A percentile compares a stretch with the other conserved stretches of the same genome.
Evolutionary conservation across 2,797 vertebrate species (phyloP).

Genomic region (Ciconia nigra): DNA sequence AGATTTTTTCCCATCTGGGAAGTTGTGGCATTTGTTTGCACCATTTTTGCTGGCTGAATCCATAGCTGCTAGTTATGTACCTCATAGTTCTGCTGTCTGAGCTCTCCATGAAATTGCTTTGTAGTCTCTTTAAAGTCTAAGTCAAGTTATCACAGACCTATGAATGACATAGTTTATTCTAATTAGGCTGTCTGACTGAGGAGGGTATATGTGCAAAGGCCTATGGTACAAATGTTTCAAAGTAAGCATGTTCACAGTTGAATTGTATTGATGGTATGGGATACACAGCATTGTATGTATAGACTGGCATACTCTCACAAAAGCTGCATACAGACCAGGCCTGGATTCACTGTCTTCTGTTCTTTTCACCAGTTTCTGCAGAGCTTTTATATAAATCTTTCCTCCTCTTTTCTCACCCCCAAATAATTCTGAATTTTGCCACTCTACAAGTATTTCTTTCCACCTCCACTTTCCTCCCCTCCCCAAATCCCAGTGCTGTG

Average conservation of each 20-base stretch:
- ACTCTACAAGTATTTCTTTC: slow-evolving; percentile 15
- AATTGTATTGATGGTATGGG: background rate
- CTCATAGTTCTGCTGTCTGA: background rate
- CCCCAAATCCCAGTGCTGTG: background rate
- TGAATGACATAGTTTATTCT: background rate
- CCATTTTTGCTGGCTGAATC: background rate
- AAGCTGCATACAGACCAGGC: background rate
- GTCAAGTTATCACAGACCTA: background rate
- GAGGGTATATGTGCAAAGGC: background rate
- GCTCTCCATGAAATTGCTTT: background rate
- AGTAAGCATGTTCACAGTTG: background rate
- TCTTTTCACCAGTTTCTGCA: background rate
- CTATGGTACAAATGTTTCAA: background rate
- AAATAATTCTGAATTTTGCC: background rate
- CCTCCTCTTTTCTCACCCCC: background rate
- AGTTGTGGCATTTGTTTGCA: background rate
- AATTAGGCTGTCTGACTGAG: background rate
- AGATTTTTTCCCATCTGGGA: background rate
- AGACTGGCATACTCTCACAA: background rate
- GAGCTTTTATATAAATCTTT: background rate
- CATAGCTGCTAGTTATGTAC: background rate
- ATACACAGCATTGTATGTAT: background rate
- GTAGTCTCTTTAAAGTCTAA: background rate
- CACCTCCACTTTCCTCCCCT: slow-evolving; percentile 2
- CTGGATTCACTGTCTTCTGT: background rate